phyloP scores from a whole-genome alignment of 2,797 vertebrate species.

The Alfaro cultratus region DNA sequence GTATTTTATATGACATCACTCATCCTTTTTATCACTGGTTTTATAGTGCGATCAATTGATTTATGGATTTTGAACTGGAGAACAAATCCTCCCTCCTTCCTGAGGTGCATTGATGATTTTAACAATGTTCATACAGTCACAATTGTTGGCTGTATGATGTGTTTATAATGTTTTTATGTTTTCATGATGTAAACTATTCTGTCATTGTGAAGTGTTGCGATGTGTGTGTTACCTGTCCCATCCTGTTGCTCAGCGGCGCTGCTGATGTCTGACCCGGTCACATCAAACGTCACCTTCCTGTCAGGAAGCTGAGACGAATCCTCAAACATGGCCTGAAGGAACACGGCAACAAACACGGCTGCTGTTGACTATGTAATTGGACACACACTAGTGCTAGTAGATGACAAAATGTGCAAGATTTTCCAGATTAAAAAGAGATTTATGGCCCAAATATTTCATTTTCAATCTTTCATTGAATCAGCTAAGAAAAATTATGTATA shows the following conservation, averaged over 20 bases:
- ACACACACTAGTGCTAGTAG: no score
- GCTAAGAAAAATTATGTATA: neutral
- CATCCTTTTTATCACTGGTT: no score
- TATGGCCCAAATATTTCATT: neutral
- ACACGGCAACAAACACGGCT: neutral
- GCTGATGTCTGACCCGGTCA: constrained; percentile 83
- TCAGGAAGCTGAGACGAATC: constrained; percentile 67
- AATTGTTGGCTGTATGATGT: no score
- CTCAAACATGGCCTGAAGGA: constrained; percentile 70
- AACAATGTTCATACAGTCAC: no score
- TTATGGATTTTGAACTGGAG: neutral
- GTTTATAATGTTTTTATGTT: no score
- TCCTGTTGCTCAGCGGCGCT: constrained; percentile 69
- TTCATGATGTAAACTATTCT: no score
- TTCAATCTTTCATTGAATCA: neutral
- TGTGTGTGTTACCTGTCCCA: constrained; percentile 58
- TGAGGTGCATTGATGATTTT: neutral
- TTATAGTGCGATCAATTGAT: neutral
- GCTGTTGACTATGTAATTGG: neutral
- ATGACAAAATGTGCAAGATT: neutral
- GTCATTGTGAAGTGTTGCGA: neutral
- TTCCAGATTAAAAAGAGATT: neutral
- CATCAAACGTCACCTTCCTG: constrained; percentile 88
- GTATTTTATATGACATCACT: no score
- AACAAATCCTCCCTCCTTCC: neutral